Conservation (phyloP, 2,113 vertebrate genomes). For the Stomatorhinus ivindoensis region DNA sequence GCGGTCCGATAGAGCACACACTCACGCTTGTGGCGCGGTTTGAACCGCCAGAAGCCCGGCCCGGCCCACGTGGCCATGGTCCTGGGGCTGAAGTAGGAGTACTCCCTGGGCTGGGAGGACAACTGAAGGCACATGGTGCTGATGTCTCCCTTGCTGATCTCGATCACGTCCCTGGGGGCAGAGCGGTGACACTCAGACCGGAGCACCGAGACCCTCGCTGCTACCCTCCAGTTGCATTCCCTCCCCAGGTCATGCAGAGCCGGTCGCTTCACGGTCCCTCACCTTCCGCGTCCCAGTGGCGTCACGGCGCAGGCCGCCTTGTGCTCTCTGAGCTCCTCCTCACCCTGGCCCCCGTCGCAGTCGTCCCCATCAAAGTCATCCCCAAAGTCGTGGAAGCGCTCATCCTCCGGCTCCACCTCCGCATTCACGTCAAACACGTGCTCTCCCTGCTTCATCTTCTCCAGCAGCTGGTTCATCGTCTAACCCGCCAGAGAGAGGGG, state of each 20-base stretch:
- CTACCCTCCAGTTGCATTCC: neutral
- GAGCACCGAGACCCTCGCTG: neutral
- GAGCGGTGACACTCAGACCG: neutral
- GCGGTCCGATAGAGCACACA: neutral
- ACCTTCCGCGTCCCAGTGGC: conserved; percentile 49
- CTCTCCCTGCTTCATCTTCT: conserved; percentile 76
- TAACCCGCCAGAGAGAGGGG: conserved; percentile 36
- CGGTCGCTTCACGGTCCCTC: conserved; percentile 7
- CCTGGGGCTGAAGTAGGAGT: conserved; percentile 93
- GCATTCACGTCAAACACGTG: conserved; percentile 74
- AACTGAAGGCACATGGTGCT: conserved; percentile 76
- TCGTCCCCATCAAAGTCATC: conserved; percentile 65
- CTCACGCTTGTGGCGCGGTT: conserved; percentile 72
- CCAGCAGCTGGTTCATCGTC: conserved; percentile 76
- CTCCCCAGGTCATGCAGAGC: neutral
- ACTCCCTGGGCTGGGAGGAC: conserved; percentile 82
- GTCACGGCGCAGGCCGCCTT: conserved; percentile 49
- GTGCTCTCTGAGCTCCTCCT: conserved; percentile 46
- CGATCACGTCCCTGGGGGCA: conserved; percentile 39
- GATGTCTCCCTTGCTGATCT: conserved; percentile 69
- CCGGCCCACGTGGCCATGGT: conserved; percentile 89
- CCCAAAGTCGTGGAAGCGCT: conserved; percentile 29
- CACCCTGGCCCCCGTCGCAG: conserved; percentile 42
- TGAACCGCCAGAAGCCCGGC: conserved; percentile 91
- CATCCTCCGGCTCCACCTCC: conserved; percentile 50